Percentiles rank a stretch among this genome's conserved stretches.
Conservation (phyloP, 2,113 vertebrate genomes). For the Gambusia affinis region DNA sequence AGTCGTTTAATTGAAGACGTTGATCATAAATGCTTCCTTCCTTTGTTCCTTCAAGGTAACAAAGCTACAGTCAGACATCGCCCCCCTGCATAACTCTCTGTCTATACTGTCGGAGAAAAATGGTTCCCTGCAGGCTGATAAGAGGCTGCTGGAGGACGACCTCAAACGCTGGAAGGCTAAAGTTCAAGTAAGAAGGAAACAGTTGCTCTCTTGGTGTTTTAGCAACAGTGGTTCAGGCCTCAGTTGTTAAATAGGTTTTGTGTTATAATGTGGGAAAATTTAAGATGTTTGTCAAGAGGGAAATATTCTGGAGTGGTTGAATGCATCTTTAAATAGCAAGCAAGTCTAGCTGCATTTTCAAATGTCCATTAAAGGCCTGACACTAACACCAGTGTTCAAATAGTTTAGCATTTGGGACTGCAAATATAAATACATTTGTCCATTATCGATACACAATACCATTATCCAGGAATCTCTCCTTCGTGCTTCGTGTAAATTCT, state of each 20-base stretch:
- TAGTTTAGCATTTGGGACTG: background rate
- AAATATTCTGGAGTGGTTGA: background rate
- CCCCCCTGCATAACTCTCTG: slow-evolving; percentile 91
- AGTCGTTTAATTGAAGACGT: no score
- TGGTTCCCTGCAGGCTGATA: slow-evolving; percentile 93
- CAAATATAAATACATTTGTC: no score
- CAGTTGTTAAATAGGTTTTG: background rate
- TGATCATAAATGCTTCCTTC: background rate
- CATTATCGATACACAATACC: no score
- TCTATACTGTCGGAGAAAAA: slow-evolving; percentile 92
- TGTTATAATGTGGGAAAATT: no score
- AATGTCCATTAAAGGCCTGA: background rate
- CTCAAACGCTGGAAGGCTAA: slow-evolving; percentile 91
- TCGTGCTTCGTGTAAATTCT: background rate
- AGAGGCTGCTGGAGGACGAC: slow-evolving; percentile 93
- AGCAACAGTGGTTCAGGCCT: background rate
- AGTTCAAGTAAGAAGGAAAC: slow-evolving; percentile 82
- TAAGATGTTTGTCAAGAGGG: no score
- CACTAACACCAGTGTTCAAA: background rate
- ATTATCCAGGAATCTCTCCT: background rate
- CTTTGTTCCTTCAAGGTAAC: slow-evolving; percentile 77
- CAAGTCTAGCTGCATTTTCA: background rate
- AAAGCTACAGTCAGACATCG: slow-evolving; percentile 91
- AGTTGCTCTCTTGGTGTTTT: background rate
- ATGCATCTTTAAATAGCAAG: background rate